Evolutionary conservation across 2,797 vertebrate genomes (phyloP).

Genomic region (Rhinella marina): DNA sequence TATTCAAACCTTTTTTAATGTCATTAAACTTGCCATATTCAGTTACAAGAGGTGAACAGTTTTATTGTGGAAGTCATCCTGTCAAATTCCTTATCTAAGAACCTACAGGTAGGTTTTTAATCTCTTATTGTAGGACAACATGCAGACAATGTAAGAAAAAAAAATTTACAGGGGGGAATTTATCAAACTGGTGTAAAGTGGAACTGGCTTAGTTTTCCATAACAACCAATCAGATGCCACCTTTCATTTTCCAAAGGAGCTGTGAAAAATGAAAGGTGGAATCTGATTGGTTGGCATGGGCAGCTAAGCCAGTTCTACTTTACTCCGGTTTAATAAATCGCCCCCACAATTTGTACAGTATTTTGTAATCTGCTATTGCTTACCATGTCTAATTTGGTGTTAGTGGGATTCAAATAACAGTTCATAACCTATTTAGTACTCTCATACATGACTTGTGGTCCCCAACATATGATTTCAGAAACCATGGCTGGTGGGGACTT

Average conservation of each 20-base stretch:
- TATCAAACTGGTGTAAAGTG: too few relatives aligned
- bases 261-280: too few relatives aligned
- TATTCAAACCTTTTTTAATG: constrained; percentile 72
- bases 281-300: too few relatives aligned
- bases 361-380: neutral
- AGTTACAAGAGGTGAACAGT: constrained; percentile 75
- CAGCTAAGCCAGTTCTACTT: too few relatives aligned
- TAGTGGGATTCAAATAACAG: neutral
- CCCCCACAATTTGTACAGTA: neutral
- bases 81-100: constrained; percentile 69
- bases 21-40: constrained; percentile 69
- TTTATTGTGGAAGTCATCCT: constrained; percentile 74
- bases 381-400: neutral
- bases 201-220: too few relatives aligned
- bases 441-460: neutral
- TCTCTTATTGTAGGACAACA: neutral
- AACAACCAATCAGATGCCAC: too few relatives aligned
- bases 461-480: neutral
- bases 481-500: neutral
- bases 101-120: constrained; percentile 66
- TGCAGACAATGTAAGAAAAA: neutral
- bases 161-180: too few relatives aligned
- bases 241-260: too few relatives aligned
- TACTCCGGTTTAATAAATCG: too few relatives aligned
- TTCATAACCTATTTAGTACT: neutral